Conservation (phyloP, 2,888 invertebrate species). For the Rutpela maculata region DNA sequence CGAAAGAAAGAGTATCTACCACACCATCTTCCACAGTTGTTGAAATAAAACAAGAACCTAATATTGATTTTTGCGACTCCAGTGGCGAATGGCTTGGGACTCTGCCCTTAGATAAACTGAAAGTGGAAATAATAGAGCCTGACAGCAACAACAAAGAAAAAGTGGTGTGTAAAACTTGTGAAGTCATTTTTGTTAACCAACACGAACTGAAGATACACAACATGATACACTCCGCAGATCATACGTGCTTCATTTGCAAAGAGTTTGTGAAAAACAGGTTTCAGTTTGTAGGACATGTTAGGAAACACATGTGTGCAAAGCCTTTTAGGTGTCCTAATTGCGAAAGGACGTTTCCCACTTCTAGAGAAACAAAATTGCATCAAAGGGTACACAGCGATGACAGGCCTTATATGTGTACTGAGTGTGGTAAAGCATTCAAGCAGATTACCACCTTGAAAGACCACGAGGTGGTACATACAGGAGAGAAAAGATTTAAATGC, state of each 20-base stretch:
- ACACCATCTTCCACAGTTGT: slow-evolving; percentile 15
- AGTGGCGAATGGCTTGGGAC: slow-evolving; percentile 45
- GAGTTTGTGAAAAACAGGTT: slow-evolving; percentile 57
- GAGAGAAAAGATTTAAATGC: slow-evolving; percentile 58
- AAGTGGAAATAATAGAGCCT: slow-evolving; percentile 49
- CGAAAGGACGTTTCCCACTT: slow-evolving; percentile 52
- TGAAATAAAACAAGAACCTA: slow-evolving; percentile 38
- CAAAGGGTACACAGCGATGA: slow-evolving; percentile 56
- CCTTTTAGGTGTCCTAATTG: slow-evolving; percentile 56
- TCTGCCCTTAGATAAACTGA: slow-evolving; percentile 43
- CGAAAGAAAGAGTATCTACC: neutral
- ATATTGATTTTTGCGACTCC: slow-evolving; percentile 37
- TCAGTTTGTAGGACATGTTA: slow-evolving; percentile 56
- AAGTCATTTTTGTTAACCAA: slow-evolving; percentile 51
- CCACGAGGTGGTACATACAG: slow-evolving; percentile 57
- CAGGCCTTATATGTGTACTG: slow-evolving; percentile 58
- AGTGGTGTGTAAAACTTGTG: slow-evolving; percentile 47
- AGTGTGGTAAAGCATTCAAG: slow-evolving; percentile 59
- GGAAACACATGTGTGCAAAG: slow-evolving; percentile 57
- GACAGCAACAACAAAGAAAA: slow-evolving; percentile 37
- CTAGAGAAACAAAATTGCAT: slow-evolving; percentile 56
- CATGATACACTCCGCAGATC: slow-evolving; percentile 55
- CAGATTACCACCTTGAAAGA: slow-evolving; percentile 55
- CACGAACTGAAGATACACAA: slow-evolving; percentile 52
- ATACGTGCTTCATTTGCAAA: slow-evolving; percentile 56